These are phyloP conservation scores for Pseudoatta argentina DNA, from an alignment of 1,140 invertebrate genomes.

Conservation along the genomic window DNA sequence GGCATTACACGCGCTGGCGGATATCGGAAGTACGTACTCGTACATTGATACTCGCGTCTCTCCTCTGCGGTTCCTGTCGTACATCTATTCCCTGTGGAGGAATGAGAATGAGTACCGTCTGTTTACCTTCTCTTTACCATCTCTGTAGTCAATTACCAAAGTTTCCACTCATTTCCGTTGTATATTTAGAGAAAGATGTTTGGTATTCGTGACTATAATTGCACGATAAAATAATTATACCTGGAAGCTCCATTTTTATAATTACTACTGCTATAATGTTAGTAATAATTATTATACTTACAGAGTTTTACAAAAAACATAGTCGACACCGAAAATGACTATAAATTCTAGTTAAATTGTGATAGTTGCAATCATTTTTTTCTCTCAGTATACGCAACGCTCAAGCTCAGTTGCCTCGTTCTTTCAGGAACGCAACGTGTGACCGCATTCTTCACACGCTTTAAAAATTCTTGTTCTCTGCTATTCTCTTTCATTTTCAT, in stretches of 20 bases:
- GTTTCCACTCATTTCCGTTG: conserved; percentile 29
- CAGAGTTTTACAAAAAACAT: no score
- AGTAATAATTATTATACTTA: no score
- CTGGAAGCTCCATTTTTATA: no score
- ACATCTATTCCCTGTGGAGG: conserved; percentile 66
- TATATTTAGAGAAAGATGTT: no score
- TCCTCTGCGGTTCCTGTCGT: conserved; percentile 69
- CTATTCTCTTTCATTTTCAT: neutral
- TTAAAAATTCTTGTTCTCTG: neutral
- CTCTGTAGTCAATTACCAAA: conserved; percentile 4
- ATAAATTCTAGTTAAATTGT: no score
- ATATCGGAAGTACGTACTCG: conserved; percentile 40
- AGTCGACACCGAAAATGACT: no score
- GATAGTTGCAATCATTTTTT: no score
- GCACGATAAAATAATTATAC: no score
- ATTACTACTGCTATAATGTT: no score
- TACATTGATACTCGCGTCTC: conserved; percentile 68
- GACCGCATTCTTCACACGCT: neutral
- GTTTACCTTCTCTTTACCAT: conserved; percentile 28
- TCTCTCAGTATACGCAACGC: neutral
- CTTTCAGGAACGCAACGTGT: neutral
- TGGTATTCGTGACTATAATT: no score
- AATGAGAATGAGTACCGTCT: conserved; percentile 73
- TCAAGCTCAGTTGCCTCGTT: conserved; percentile 44
- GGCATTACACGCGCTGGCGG: conserved; percentile 41